Evolutionary conservation across 2,888 invertebrate genomes (phyloP), one percentile per base, ranked within the genome.

Genomic region (Dolichomitus sp.): DNA sequence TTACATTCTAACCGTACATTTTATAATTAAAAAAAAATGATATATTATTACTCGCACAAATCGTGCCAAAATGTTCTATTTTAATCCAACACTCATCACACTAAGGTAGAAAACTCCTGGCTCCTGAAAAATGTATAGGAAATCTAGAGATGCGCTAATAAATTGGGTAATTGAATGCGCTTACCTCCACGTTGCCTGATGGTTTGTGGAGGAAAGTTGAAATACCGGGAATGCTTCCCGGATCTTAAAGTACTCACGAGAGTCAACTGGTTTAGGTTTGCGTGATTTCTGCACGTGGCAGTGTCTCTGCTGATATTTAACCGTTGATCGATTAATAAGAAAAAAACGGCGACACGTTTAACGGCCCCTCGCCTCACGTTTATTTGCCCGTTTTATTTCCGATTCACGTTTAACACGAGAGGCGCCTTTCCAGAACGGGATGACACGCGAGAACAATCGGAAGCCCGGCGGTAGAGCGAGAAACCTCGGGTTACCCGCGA

Each of bases 161-260:
- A 52, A 54, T 11, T 54, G 27, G 23, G 11, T 27, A 12, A 23
- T 54, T 14, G 3, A 54, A 54, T 54, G 9, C 12, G 78, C 86
- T 85, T 82, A 86, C 84, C 84, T 85, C 83, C 84, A 84, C 86
- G 84, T 85, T 86, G 85, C 66, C 79, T 63, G 83, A 65, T 77
- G 75, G 48, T 61, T 80, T 63, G 68, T 68, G 54, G 54, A 75
- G 50, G 27, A 52, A 40, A 33, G 57, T 63, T 12, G 74, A 52
- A 75, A 69, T 57, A 63, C 23, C 54, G 54, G 69, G 48, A 61
- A 61, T 7, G 12, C 19, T 61, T 61, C 52, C 61, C 79, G 61
- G 37, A 27, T 69, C 23, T n/a, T 9, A 33, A 45, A 23, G 33
- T 40, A 23, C 23, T 73, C 50, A 33, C 73, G 40, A 27, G 40